These are phyloP conservation scores for Platycheirus albimanus DNA, from an alignment of 2,888 invertebrate genomes.

Conservation along the genomic window DNA sequence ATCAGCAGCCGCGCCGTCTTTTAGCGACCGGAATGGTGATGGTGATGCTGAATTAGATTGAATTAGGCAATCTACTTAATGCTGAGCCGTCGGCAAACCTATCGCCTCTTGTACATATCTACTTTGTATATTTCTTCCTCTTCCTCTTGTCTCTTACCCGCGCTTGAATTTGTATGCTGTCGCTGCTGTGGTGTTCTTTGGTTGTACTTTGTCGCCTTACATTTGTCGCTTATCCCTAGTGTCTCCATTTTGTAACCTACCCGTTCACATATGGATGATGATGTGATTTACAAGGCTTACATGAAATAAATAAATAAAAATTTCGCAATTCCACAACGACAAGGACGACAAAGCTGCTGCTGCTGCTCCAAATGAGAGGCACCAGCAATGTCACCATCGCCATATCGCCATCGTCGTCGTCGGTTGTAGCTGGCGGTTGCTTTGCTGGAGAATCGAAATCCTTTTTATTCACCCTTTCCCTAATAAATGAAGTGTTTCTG, in stretches of 20 bases:
- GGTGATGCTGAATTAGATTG: conserved; percentile 66
- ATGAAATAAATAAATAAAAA: conserved; percentile 70
- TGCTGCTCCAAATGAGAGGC: too few relatives aligned
- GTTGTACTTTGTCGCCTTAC: conserved; percentile 59
- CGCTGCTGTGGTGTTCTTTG: conserved; percentile 36
- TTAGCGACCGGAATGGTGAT: conserved; percentile 53
- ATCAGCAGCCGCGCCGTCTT: conserved; percentile 41
- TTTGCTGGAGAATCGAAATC: conserved; percentile 40
- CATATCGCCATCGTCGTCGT: neutral
- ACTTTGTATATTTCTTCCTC: too few relatives aligned
- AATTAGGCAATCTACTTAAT: conserved; percentile 73
- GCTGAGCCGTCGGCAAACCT: conserved; percentile 62
- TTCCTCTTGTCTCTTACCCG: neutral
- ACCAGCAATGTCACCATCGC: neutral
- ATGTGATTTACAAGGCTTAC: conserved; percentile 71
- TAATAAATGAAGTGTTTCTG: conserved; percentile 26
- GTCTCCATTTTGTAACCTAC: conserved; percentile 7
- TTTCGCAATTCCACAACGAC: conserved; percentile 48
- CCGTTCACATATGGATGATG: conserved; percentile 61
- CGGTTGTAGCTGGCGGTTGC: conserved; percentile 24
- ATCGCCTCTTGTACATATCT: conserved; percentile 30
- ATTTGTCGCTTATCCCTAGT: conserved; percentile 51
- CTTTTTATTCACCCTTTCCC: conserved; percentile 23
- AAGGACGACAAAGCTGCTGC: conserved; percentile 6
- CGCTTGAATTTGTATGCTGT: neutral